Evolutionary conservation across 2,888 invertebrate genomes (phyloP), one percentile per base, ranked within the genome.

Genomic region (Eupithecia subfuscata): DNA sequence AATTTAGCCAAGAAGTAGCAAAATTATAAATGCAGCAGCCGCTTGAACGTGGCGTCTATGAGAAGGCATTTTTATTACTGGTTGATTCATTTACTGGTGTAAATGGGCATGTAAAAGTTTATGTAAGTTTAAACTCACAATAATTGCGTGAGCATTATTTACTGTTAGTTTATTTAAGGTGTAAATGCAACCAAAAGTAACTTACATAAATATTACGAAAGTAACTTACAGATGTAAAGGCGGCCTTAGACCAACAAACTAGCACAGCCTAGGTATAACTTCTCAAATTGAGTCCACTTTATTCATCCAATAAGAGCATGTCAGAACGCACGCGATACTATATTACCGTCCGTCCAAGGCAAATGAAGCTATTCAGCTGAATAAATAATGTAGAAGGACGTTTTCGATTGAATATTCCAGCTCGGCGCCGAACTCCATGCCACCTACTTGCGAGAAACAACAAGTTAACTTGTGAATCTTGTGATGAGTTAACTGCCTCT

Each of bases 381-480:
- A 90, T 88, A 88, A 87, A 87, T 89, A 88, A 87, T 83, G 79
- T 69, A 69, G 64, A 63, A 63, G 25, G 63, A 64, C 64, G 16
- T 18, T 56, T 25, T 60, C 60, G 12, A 60, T 64, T 64, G 64
- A 64, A 64, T 64, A 34, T 64, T 64, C 30, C 64, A 25, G 60
- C 60, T 25, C 60, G 60, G 76, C 78, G 85, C 82, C 12, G 72
- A 37, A 75, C 84, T 96, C 82, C 94, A 93, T 81, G 95, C 95
- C 84, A 97, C 95, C 93, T 96, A 96, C 77, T 97, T 97, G 87
- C 97, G 96, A 7, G 96, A 96, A 84, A 96, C 73, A 71, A 74
- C 40, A 77, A 70, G 89, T 80, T 76, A 52, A 72, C 71, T 75
- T 75, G 69, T 73, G 70, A 73, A 43, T 70, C 71, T 75, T 75